phyloP scores from a whole-genome alignment of 2,888 invertebrate species.

The Limnephilus rhombicus region DNA sequence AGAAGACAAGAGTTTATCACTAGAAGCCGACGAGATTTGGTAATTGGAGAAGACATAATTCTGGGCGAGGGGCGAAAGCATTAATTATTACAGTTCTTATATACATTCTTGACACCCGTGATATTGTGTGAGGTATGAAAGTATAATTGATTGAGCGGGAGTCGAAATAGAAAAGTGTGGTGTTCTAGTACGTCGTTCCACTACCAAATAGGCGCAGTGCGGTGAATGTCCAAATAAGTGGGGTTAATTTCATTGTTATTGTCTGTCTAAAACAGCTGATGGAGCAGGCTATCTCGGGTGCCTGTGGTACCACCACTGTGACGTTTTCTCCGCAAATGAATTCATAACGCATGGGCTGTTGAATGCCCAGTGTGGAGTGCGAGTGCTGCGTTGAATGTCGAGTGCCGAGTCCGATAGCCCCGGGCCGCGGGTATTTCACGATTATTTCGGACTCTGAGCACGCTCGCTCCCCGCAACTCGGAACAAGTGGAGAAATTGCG shows the following conservation, averaged over 20 bases:
- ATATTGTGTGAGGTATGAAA: not conserved
- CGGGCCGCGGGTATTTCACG: not conserved
- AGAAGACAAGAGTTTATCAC: not conserved
- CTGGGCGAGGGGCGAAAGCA: not conserved
- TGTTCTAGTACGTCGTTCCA: not conserved
- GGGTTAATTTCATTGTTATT: not conserved
- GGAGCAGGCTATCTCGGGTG: not conserved
- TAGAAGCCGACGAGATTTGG: not conserved
- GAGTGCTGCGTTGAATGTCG: not conserved
- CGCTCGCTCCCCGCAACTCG: not conserved
- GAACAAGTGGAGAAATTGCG: slow-evolving; percentile 20
- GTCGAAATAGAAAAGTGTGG: not conserved
- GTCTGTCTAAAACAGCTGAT: not conserved
- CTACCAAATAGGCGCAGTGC: not conserved
- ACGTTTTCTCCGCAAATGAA: not conserved
- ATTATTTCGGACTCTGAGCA: slow-evolving; percentile 3
- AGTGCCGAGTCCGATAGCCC: not conserved
- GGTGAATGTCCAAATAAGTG: not conserved
- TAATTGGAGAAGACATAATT: not conserved
- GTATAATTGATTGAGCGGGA: not conserved
- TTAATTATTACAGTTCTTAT: not conserved
- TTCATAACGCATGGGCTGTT: not conserved
- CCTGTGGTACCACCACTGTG: not conserved
- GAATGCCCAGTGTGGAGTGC: not conserved
- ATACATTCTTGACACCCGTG: not conserved